phyloP scores from a whole-genome alignment of 2,797 vertebrate genomes.

The Gymnopithys bicolor region DNA sequence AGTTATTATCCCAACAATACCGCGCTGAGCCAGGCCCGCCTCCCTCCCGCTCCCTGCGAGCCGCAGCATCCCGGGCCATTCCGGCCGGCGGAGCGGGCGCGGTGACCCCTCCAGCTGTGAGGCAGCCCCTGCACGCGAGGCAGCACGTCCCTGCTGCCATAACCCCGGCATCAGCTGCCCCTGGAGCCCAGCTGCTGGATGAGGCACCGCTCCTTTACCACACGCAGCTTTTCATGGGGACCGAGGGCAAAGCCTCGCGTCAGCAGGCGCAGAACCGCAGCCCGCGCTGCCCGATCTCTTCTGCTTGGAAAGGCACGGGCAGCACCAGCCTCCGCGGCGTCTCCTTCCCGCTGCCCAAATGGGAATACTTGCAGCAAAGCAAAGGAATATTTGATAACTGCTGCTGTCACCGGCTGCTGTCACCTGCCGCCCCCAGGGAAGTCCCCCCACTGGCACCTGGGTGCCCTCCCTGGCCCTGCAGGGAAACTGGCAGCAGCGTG shows the following conservation, averaged over 20 bases:
- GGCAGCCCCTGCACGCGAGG: background rate
- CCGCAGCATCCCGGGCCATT: background rate
- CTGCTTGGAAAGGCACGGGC: background rate
- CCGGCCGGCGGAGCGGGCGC: background rate
- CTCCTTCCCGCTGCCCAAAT: rapidly evolving
- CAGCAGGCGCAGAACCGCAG: background rate
- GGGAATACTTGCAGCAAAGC: background rate
- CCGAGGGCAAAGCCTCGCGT: background rate
- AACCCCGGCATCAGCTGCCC: background rate
- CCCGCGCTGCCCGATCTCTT: background rate
- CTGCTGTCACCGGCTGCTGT: background rate
- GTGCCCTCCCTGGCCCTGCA: background rate
- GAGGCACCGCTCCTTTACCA: background rate
- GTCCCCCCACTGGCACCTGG: background rate
- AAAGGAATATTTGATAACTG: background rate
- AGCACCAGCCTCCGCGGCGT: background rate
- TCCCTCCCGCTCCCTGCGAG: background rate
- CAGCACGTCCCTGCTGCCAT: background rate
- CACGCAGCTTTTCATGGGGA: background rate
- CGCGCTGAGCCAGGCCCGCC: background rate
- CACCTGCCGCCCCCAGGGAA: background rate
- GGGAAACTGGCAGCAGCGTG: background rate
- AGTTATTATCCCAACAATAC: rapidly evolving
- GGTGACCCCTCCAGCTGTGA: constrained; percentile 38
- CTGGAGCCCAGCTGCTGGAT: constrained; percentile 29